phyloP scores from a whole-genome alignment of 2,797 vertebrate species.

The Sus cebifrons region DNA sequence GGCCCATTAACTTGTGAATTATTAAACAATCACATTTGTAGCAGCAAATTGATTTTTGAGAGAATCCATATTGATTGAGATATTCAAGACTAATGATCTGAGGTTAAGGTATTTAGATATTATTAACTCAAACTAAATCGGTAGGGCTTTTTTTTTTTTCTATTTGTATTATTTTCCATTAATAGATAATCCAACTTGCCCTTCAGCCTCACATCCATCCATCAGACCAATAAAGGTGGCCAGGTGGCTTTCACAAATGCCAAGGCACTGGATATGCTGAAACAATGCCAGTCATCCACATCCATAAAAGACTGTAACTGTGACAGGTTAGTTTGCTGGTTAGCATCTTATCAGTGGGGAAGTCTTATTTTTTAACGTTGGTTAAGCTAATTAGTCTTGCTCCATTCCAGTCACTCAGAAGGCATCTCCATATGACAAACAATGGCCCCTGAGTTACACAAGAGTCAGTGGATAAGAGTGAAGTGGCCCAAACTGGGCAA shows the following conservation, averaged over 20 bases:
- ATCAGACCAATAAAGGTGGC: conserved; percentile 58
- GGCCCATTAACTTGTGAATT: conserved; percentile 92
- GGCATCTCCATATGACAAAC: background rate
- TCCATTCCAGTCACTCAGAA: background rate
- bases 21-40: conserved; percentile 94
- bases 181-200: conserved; percentile 78
- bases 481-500: background rate
- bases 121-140: conserved; percentile 87
- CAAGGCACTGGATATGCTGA: background rate
- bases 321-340: background rate
- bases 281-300: background rate
- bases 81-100: conserved; percentile 92
- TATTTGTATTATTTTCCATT: conserved; percentile 77
- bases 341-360: background rate
- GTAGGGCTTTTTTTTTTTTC: conserved; percentile 78
- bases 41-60: conserved; percentile 92
- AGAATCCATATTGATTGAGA: conserved; percentile 93
- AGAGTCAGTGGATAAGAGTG: background rate
- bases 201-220: conserved; percentile 52
- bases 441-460: background rate
- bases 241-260: background rate
- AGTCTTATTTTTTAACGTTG: background rate
- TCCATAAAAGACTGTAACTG: background rate
- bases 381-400: background rate
- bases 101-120: conserved; percentile 90